Conservation (phyloP, 2,888 invertebrate species). For the Drosophila bunnanda region DNA sequence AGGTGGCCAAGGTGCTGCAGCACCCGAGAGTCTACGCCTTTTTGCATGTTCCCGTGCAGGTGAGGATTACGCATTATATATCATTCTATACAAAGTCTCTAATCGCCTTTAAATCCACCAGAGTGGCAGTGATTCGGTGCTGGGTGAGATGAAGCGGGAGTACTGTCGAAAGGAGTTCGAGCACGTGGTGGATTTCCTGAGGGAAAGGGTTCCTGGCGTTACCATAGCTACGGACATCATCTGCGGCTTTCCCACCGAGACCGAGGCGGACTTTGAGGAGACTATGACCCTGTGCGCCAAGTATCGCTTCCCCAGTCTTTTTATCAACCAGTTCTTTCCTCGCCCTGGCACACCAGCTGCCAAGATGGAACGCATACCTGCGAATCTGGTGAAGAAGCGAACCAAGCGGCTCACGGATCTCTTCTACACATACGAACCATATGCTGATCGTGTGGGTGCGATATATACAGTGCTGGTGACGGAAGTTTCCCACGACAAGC, state of each 20-base stretch:
- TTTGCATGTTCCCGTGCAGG: slow-evolving; percentile 97
- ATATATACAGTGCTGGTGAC: slow-evolving; percentile 93
- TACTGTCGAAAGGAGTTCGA: slow-evolving; percentile 96
- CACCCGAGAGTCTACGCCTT: slow-evolving; percentile 97
- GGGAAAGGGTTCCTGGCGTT: slow-evolving; percentile 92
- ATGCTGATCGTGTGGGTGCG: slow-evolving; percentile 87
- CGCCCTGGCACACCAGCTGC: slow-evolving; percentile 98
- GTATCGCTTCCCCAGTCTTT: slow-evolving; percentile 96
- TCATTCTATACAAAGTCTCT: rapidly evolving
- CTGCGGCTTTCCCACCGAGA: slow-evolving; percentile 99
- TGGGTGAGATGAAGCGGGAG: slow-evolving; percentile 98
- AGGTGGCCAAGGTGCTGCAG: slow-evolving; percentile 93
- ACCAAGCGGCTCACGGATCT: slow-evolving; percentile 95
- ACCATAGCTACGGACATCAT: slow-evolving; percentile 99
- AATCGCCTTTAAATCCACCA: background rate
- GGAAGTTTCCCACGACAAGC: slow-evolving; percentile 95
- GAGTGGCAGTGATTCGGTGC: slow-evolving; percentile 97
- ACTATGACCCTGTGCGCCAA: slow-evolving; percentile 93
- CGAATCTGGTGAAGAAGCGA: slow-evolving; percentile 94
- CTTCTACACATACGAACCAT: slow-evolving; percentile 95
- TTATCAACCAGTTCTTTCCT: slow-evolving; percentile 99
- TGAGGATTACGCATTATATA: background rate
- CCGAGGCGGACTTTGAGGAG: slow-evolving; percentile 93
- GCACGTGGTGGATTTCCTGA: slow-evolving; percentile 93
- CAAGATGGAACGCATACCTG: slow-evolving; percentile 92